Conservation (phyloP, 2,113 vertebrate genomes). For the Pteropus alecto region DNA sequence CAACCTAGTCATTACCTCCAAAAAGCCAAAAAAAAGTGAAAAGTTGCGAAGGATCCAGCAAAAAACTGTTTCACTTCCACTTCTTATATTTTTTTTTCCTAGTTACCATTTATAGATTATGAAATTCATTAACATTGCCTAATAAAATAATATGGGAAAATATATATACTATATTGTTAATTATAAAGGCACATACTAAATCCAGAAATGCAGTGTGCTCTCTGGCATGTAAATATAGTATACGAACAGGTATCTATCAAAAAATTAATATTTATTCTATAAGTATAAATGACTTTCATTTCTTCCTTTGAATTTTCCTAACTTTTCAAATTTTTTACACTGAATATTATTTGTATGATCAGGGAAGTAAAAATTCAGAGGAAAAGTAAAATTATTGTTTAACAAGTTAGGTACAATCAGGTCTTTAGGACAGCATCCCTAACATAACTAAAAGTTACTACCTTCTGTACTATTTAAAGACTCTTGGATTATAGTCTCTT, state of each 20-base stretch:
- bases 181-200: neutral
- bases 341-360: neutral
- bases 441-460: neutral
- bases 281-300: neutral
- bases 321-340: neutral
- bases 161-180: neutral
- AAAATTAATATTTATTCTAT: neutral
- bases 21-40: neutral
- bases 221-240: neutral
- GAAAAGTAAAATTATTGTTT: neutral
- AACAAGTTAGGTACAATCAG: neutral
- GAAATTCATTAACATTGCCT: neutral
- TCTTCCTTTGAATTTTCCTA: neutral
- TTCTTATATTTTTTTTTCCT: neutral
- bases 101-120: neutral
- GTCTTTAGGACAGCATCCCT: neutral
- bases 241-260: neutral
- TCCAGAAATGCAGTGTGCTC: neutral
- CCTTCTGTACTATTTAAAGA: neutral
- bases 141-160: neutral
- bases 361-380: neutral
- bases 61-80: neutral
- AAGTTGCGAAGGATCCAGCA: neutral
- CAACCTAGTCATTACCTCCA: neutral
- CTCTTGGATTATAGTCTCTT: slow-evolving; percentile 18